A percentile compares a stretch with the other conserved stretches of the same genome.
Conservation (phyloP, 2,888 invertebrate species). For the Gymnocheta viridis region DNA sequence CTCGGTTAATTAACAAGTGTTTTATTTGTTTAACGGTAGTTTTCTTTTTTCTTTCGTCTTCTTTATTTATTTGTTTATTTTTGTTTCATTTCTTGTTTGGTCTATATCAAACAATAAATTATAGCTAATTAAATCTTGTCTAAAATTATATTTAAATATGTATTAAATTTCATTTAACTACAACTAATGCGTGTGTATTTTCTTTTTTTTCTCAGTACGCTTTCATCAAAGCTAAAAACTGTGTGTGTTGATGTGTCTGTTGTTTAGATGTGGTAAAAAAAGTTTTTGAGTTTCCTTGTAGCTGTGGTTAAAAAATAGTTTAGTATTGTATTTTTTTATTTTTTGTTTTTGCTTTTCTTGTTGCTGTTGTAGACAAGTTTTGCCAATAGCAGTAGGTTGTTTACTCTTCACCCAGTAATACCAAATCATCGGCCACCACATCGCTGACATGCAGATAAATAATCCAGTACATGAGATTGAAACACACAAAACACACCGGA, state of each 20-base stretch:
- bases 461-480: constrained; percentile 99
- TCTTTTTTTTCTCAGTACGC: constrained; percentile 18
- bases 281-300: constrained; percentile 34
- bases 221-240: constrained; percentile 2
- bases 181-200: constrained; percentile 58
- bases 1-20: constrained; percentile 63
- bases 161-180: constrained; percentile 69
- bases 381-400: constrained; percentile 79
- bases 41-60: constrained; percentile 4
- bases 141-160: constrained; percentile 64
- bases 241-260: neutral
- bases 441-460: constrained; percentile 98
- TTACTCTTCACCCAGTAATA: constrained; percentile 88
- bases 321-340: constrained; percentile 14
- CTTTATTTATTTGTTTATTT: constrained; percentile 7
- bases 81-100: constrained; percentile 16
- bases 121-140: constrained; percentile 53
- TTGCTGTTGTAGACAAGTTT: constrained; percentile 45
- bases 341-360: constrained; percentile 15
- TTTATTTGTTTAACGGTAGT: constrained; percentile 70
- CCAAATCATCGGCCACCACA: constrained; percentile 96
- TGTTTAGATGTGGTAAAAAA: constrained; percentile 15
- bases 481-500: constrained; percentile 98
- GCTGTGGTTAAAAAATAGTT: too few relatives aligned
- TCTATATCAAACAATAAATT: constrained; percentile 61